Conservation (phyloP, 2,113 vertebrate genomes). For the Pituophis catenifer region DNA sequence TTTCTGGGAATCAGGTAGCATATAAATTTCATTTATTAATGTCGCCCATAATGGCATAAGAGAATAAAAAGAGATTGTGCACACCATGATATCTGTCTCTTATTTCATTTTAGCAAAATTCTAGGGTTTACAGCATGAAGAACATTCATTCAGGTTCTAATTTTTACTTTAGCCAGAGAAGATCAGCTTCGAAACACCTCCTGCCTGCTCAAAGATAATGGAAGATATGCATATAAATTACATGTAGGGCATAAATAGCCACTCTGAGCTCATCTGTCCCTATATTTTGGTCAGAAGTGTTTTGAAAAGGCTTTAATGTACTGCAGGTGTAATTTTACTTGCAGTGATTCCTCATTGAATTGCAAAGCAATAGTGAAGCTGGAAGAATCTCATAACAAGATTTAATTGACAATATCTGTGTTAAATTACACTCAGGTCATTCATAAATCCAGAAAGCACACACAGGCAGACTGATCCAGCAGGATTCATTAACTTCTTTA, state of each 20-base stretch:
- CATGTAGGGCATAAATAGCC: slow-evolving; percentile 2
- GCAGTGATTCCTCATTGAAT: neutral
- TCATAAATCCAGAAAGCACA: too few species aligned
- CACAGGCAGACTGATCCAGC: too few species aligned
- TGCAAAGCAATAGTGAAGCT: neutral
- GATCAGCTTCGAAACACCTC: neutral
- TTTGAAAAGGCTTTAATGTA: slow-evolving; percentile 2
- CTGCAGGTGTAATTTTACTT: neutral
- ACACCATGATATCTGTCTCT: neutral
- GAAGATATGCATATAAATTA: neutral
- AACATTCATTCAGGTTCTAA: neutral
- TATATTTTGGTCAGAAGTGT: slow-evolving; percentile 17
- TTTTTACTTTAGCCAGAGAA: slow-evolving; percentile 32
- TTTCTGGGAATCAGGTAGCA: neutral
- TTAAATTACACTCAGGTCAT: neutral
- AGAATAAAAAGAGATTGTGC: slow-evolving; percentile 4
- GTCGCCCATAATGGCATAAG: neutral
- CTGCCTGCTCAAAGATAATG: slow-evolving; percentile 16
- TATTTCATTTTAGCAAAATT: slow-evolving; percentile 8
- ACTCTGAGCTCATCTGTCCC: neutral
- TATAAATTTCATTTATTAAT: neutral
- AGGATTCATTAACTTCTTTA: too few species aligned
- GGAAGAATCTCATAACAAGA: neutral
- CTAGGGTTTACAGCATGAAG: slow-evolving; percentile 12
- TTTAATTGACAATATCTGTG: neutral